Conservation (phyloP, 2,113 vertebrate species). For the Calonectris borealis region DNA sequence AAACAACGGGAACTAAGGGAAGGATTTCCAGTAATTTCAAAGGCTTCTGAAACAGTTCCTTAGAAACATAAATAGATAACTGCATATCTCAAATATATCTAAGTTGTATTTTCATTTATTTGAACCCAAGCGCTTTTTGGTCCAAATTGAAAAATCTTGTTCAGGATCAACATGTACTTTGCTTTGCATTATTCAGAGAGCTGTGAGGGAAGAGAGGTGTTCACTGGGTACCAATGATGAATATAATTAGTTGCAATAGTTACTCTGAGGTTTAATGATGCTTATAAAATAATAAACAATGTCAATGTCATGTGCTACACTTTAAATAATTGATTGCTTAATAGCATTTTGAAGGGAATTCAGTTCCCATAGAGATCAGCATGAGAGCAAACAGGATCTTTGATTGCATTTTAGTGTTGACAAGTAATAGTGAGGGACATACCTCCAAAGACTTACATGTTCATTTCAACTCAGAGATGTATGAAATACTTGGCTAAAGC, state of each 20-base stretch:
- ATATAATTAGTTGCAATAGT: background rate
- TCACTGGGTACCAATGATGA: background rate
- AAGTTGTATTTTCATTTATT: background rate
- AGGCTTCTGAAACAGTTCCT: background rate
- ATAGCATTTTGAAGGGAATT: slow-evolving; percentile 18
- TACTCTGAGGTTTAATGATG: background rate
- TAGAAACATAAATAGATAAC: background rate
- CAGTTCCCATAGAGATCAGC: background rate
- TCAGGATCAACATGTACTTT: background rate
- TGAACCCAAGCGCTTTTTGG: background rate
- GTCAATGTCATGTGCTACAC: background rate
- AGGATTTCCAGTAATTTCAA: background rate
- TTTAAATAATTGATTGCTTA: slow-evolving; percentile 47
- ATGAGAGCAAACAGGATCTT: background rate
- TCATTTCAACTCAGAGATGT: background rate
- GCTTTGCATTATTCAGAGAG: background rate
- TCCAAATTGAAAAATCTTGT: background rate
- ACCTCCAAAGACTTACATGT: background rate
- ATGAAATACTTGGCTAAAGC: background rate
- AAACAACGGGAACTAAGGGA: background rate
- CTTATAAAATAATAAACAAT: slow-evolving; percentile 16
- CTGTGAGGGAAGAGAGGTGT: background rate
- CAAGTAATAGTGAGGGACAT: background rate
- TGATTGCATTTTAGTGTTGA: slow-evolving; percentile 24
- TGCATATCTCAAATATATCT: background rate